Percentiles rank a stretch among this genome's conserved stretches.
Conservation (phyloP, 2,797 vertebrate species). For the Eutrigla gurnardus region DNA sequence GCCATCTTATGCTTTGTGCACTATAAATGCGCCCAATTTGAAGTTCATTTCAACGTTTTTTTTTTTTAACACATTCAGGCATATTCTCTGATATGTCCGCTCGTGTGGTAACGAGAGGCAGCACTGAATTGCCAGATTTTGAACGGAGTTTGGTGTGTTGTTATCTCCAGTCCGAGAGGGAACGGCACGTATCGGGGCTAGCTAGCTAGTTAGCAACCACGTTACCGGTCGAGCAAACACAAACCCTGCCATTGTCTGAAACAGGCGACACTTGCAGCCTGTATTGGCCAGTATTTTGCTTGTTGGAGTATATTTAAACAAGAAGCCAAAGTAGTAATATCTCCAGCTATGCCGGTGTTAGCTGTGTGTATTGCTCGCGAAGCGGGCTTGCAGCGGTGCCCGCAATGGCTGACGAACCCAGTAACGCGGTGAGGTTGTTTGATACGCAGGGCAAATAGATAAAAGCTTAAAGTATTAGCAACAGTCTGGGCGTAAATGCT, state of each 20-base stretch:
- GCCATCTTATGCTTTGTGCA: neutral
- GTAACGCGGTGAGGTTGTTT: constrained; percentile 38
- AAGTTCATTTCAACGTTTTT: fast-evolving
- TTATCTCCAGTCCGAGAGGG: constrained; percentile 19
- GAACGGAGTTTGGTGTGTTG: constrained; percentile 48
- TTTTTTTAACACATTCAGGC: fast-evolving
- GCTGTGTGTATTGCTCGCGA: constrained; percentile 13
- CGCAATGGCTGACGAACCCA: constrained; percentile 64
- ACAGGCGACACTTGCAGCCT: neutral
- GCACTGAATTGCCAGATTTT: constrained; percentile 40
- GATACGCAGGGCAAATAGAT: constrained; percentile 58
- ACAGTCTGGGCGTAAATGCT: constrained; percentile 42
- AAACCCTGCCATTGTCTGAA: constrained; percentile 13
- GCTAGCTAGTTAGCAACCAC: constrained; percentile 61
- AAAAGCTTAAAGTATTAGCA: constrained; percentile 64
- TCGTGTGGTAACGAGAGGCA: neutral
- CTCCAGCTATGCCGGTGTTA: neutral
- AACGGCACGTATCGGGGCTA: constrained; percentile 40
- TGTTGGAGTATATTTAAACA: neutral
- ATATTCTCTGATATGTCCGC: neutral
- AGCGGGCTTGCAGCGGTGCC: constrained; percentile 48
- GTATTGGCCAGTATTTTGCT: too few relatives aligned
- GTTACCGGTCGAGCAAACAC: constrained; percentile 59
- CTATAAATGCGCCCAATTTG: neutral
- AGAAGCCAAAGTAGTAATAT: neutral